phyloP scores from a whole-genome alignment of 2,888 invertebrate genomes.

The Sinelater perroti region DNA sequence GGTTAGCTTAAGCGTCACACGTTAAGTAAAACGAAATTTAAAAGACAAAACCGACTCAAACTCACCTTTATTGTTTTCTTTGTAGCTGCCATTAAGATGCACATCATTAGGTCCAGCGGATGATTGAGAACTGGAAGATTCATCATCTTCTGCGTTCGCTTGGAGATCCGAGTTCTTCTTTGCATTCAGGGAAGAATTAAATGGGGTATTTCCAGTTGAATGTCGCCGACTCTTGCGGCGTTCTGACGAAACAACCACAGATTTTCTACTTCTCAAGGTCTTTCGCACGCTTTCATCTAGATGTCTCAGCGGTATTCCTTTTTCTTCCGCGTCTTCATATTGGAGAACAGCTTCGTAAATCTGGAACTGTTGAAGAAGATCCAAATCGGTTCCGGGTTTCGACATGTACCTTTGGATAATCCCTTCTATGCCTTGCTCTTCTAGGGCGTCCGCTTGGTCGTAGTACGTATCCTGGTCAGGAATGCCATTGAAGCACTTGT shows the following conservation, averaged over 20 bases:
- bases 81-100: slow-evolving; percentile 66
- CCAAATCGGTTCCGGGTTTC: slow-evolving; percentile 91
- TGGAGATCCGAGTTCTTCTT: slow-evolving; percentile 46
- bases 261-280: slow-evolving; percentile 75
- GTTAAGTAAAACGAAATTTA: slow-evolving; percentile 22
- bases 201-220: slow-evolving; percentile 73
- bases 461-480: slow-evolving; percentile 97
- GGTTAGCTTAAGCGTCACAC: slow-evolving; percentile 19
- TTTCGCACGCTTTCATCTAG: slow-evolving; percentile 76
- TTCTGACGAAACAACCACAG: slow-evolving; percentile 69
- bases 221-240: slow-evolving; percentile 82
- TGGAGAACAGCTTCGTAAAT: slow-evolving; percentile 93
- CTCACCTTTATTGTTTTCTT: slow-evolving; percentile 65
- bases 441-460: slow-evolving; percentile 94
- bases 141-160: slow-evolving; percentile 60
- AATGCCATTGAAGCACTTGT: slow-evolving; percentile 91
- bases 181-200: slow-evolving; percentile 45
- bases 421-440: slow-evolving; percentile 91
- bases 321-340: slow-evolving; percentile 84
- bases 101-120: slow-evolving; percentile 64
- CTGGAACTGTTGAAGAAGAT: slow-evolving; percentile 91
- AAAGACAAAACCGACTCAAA: slow-evolving; percentile 48
- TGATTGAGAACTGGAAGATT: slow-evolving; percentile 69
- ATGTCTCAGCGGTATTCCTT: slow-evolving; percentile 71
- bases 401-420: slow-evolving; percentile 90